Evolutionary conservation across 2,888 invertebrate species (phyloP), one percentile per base, ranked within the genome.

Genomic region (Chymomyza fuscimana): DNA sequence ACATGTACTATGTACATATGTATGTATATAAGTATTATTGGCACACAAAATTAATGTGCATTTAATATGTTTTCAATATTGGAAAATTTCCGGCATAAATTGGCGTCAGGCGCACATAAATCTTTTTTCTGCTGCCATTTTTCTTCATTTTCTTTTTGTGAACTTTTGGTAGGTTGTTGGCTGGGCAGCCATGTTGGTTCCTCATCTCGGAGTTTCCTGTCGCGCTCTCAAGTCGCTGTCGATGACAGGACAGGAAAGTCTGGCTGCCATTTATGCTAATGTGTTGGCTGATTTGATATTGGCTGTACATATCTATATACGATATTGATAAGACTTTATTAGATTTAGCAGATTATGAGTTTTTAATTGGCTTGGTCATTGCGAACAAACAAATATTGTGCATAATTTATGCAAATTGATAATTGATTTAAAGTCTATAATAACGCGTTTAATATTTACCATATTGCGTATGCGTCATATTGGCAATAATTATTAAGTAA

Each of bases 21-120:
- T 40, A 12, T 12, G 12, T 46, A 12, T 46, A 12, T 12, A 46
- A 12, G 22, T 10, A 54, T 54, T 54, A n/a, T 54, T 16, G 78
- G 68, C 68, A 77, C 74, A 67, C 65, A 66, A 82, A 79, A 78
- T 71, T 80, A 80, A 86, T 86, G 84, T 76, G 73, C 72, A 74
- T 84, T 83, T 86, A 83, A 83, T 83, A 81, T 80, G 79, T 82
- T 80, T 86, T 66, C 72, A 83, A 84, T 81, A 67, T 74, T 70
- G 71, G 76, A 73, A 77, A 81, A 81, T 87, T 78, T 84, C 83
- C 78, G 83, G 72, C 74, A 81, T 73, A 77, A 78, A 81, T 86
- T 79, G 83, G 69, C 67, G 73, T 60, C 80, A 64, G 60, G 60
- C 52, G 29, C 46, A 32, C 25, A 10, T 63, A 16, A 86, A 82